Base-by-base conservation (phyloP, 2,888 invertebrate species). In the Aelia acuminata region DNA sequence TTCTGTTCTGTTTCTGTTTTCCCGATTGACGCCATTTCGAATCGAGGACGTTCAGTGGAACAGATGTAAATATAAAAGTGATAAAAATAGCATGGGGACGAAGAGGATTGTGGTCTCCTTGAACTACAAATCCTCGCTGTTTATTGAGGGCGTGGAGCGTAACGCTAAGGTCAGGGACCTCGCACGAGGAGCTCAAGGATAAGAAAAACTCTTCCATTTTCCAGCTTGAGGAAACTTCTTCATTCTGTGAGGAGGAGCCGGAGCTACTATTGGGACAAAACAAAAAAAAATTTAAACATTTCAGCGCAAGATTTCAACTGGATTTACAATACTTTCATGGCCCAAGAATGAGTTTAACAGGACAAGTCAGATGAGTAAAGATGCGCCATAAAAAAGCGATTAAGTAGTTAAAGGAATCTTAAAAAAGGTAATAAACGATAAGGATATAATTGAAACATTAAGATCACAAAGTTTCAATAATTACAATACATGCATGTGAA, bases 91-190 rank as follows among this genome's bases (percentile, higher is more conserved):
- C 18, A 35, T 4, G 4, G n/a, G 35, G 39, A 3, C n/a, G 80
- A 43, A 43, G 43, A 80, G 80, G 80, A 80, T 47, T 43, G 39
- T 10, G 43, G 43, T 80, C 43, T 80, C 80, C 80, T 80, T 80
- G 80, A 80, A 80, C 80, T 80, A 80, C 80, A 80, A 80, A 80
- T 80, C 80, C n/a, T 15, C n/a, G n/a, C 3, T n/a, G 80, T 80
- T 80, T 80, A 80, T 39, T 43, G 80, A 35, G 80, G 80, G 80
- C 80, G 43, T 39, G 80, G 80, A 80, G 43, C 80, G 80, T 80
- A 80, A 43, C 80, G 0, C 31, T 18, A n/a, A n/a, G n/a, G n/a
- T n/a, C n/a, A n/a, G n/a, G n/a, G n/a, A n/a, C n/a, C n/a, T n/a
- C n/a, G n/a, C n/a, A n/a, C n/a, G n/a, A n/a, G n/a, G n/a, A 15